Conservation (phyloP, 2,797 vertebrate species). For the Zenarchopterus dispar region DNA sequence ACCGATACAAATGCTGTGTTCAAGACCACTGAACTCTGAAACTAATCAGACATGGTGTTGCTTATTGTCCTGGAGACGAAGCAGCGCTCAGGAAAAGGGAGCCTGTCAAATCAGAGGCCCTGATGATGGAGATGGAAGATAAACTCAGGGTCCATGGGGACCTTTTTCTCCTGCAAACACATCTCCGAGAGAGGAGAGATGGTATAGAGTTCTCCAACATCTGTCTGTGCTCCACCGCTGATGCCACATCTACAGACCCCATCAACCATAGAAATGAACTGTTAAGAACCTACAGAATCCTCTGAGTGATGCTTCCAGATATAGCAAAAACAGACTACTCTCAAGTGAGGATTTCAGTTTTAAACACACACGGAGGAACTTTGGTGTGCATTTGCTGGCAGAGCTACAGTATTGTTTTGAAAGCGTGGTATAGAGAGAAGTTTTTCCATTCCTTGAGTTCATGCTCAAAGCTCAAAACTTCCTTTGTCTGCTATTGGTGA, state of each 20-base stretch:
- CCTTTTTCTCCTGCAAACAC: constrained; percentile 75
- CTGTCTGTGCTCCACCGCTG: constrained; percentile 72
- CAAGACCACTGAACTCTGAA: constrained; percentile 88
- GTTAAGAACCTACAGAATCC: constrained; percentile 64
- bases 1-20: constrained; percentile 81
- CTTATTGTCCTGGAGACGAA: constrained; percentile 86
- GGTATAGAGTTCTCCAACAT: constrained; percentile 84
- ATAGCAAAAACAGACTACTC: constrained; percentile 61
- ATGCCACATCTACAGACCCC: constrained; percentile 66
- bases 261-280: constrained; percentile 82
- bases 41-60: constrained; percentile 88
- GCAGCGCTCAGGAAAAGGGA: constrained; percentile 76
- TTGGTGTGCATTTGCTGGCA: constrained; percentile 27
- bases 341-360: constrained; percentile 66
- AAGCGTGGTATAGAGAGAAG: constrained; percentile 44
- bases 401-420: constrained; percentile 56
- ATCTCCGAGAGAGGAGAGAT: constrained; percentile 67
- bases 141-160: constrained; percentile 83
- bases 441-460: constrained; percentile 30
- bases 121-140: constrained; percentile 88
- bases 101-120: constrained; percentile 84
- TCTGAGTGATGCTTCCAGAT: constrained; percentile 60
- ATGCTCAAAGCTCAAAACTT: constrained; percentile 42
- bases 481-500: constrained; percentile 22
- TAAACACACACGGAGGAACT: constrained; percentile 66